Base-by-base conservation (phyloP, 2,797 vertebrate genomes). In the Triplophysa bombifrons region DNA sequence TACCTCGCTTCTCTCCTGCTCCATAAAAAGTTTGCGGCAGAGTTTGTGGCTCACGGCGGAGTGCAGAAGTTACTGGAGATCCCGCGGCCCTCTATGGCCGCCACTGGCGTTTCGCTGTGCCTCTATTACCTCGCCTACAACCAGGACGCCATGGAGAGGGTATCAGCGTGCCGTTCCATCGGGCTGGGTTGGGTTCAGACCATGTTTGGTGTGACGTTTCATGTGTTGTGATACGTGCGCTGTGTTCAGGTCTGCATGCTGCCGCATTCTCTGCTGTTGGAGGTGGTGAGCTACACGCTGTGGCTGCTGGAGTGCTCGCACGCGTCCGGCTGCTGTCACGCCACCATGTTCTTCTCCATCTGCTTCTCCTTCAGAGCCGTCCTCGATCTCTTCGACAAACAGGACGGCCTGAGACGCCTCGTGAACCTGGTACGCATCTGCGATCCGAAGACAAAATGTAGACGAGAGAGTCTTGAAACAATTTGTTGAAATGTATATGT, bases 281-380 rank as follows among this genome's bases (percentile, higher is more conserved):
- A 99, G 75, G 96, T 99, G 76, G 98, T 99, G 75, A 96, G 94
- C 85, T 99, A 99, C 86, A 99, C 98, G 0, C 91, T 99, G 74
- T 99, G 98, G 98, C 92, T 99, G 82, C 93, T 99, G 94, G 98
- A 99, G 82, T 99, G 98, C 88, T 99, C 98, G 34, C 98, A 99
- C 0, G 98, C 97, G 10, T 99, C 98, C 0, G 98, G 98, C 80
- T 98, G 98, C 91, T 99, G 98, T 90, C 98, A 99, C 25, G 98
- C 98, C 85, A 99, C 98, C 85, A 99, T 99, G 98, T 99, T 99
- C 91, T 99, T 99, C 91, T 99, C 98, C 82, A 99, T 99, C 89
- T 98, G 96, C 84, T 99, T 99, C 90, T 97, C 97, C 60, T 99
- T 99, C 87, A 96, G 98, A 16, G 97, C 96, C 0, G 96, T 99